phyloP scores from a whole-genome alignment of 2,888 invertebrate species.

The Thera britannica region DNA sequence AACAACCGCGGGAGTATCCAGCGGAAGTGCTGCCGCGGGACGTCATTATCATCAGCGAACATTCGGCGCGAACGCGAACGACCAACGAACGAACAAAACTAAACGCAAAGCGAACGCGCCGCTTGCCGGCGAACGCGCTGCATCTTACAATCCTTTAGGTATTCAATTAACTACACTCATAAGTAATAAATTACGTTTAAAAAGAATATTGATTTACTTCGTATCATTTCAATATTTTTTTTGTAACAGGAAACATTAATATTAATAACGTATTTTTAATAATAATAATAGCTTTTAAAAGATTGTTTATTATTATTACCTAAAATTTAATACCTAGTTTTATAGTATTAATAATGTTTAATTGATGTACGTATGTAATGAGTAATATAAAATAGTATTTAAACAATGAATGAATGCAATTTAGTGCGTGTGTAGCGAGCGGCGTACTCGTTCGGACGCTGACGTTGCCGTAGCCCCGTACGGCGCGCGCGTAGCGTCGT shows the following conservation, averaged over 20 bases:
- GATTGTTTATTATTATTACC: slow-evolving; percentile 86
- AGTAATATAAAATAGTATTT: slow-evolving; percentile 75
- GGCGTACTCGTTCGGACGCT: slow-evolving; percentile 54
- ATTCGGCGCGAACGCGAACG: slow-evolving; percentile 60
- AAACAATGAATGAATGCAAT: slow-evolving; percentile 81
- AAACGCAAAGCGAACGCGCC: slow-evolving; percentile 57
- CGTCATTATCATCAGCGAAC: slow-evolving; percentile 33
- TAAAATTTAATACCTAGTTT: slow-evolving; percentile 84
- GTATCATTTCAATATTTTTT: slow-evolving; percentile 84
- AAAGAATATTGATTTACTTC: slow-evolving; percentile 85
- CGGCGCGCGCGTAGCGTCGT: slow-evolving; percentile 39
- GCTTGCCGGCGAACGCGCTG: slow-evolving; percentile 73
- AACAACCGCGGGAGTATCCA: slow-evolving; percentile 79
- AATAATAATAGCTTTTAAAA: slow-evolving; percentile 86
- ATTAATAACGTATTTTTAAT: slow-evolving; percentile 85
- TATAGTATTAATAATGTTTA: slow-evolving; percentile 85
- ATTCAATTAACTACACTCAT: slow-evolving; percentile 85
- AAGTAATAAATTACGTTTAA: slow-evolving; percentile 84
- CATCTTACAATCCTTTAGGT: slow-evolving; percentile 75
- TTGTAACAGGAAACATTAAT: slow-evolving; percentile 86
- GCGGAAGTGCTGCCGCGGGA: slow-evolving; percentile 51
- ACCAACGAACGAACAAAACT: slow-evolving; percentile 68
- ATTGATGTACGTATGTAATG: slow-evolving; percentile 84
- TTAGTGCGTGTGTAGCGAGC: slow-evolving; percentile 74
- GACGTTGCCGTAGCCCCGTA: slow-evolving; percentile 32